Conservation (phyloP, 2,888 invertebrate species). For the Lumbricus terrestris region DNA sequence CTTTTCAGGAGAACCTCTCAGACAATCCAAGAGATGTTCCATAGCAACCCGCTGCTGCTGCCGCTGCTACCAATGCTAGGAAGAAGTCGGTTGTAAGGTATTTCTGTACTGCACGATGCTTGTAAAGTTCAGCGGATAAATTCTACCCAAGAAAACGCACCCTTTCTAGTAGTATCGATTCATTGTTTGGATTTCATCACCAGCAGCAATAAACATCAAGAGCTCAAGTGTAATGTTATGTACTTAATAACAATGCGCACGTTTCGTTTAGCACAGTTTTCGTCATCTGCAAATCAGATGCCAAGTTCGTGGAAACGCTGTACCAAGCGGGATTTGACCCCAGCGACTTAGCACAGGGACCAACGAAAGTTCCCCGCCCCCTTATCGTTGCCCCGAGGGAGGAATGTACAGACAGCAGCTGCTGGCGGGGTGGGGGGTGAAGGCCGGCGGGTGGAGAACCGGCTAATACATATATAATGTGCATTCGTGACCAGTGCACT, state of each 20-base stretch:
- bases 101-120: too few species aligned
- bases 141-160: too few species aligned
- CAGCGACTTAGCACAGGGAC: neutral
- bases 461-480: too few species aligned
- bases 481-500: too few species aligned
- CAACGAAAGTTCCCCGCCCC: neutral
- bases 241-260: neutral
- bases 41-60: neutral
- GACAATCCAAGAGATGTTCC: neutral
- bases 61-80: too few species aligned
- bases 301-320: neutral
- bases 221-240: neutral
- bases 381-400: neutral
- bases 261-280: too few species aligned
- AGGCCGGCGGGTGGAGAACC: neutral
- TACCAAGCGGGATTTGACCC: neutral
- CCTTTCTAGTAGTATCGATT: too few species aligned
- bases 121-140: too few species aligned
- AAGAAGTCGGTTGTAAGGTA: too few species aligned
- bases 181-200: too few species aligned
- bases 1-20: neutral
- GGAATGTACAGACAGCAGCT: neutral
- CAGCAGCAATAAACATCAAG: neutral
- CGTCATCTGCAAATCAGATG: neutral
- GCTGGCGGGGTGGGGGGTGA: too few species aligned